Evolutionary conservation across 1,140 invertebrate genomes (phyloP), one percentile per base, ranked within the genome.

Genomic region (Aphaenogaster ashmeadi): DNA sequence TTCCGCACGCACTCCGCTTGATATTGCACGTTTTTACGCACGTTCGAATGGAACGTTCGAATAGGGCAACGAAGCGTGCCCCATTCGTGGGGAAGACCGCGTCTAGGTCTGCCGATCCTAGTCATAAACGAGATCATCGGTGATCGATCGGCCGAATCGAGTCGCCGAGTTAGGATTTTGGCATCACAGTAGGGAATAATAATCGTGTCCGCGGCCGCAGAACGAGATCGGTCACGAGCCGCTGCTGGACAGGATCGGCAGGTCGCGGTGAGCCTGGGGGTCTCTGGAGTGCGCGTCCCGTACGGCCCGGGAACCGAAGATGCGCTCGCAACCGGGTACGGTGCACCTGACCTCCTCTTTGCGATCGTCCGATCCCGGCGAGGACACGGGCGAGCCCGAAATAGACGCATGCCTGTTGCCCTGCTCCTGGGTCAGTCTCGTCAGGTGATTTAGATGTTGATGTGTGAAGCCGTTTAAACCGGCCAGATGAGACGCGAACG

Each of bases 301-400:
- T 67, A 96, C 96, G 41, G 96, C 96, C 33, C 96, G 93, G 7
- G 96, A 96, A 4, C 95, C 96, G 93, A 97, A 97, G 0, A 97
- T 94, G 85, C 96, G 96, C 6, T 96, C 95, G 93, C 97, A 97
- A 0, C 96, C 97, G 5, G 96, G 95, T 1, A 97, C 94, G 1
- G 96, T 96, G 91, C 97, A 97, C 33, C 95, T 94, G 60, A 95
- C 96, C 93, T 97, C 94, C 11, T 96, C 96, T 13, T 92, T 93
- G 7, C 90, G 77, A 2, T 93, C 93, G 9, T 95, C 93, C 15
- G 88, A 64, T n/a, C 87, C 91, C 0, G 88, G 75, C 27, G 91
- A 90, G 5, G 89, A 89, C 36, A 83, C 77, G 2, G 92, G 92
- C 18, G 93, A 92, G 1, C 80, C 84, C 2, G 90, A 89, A 3